Base-by-base conservation (phyloP, 1,140 invertebrate genomes). In the Chironomus tepperi region DNA sequence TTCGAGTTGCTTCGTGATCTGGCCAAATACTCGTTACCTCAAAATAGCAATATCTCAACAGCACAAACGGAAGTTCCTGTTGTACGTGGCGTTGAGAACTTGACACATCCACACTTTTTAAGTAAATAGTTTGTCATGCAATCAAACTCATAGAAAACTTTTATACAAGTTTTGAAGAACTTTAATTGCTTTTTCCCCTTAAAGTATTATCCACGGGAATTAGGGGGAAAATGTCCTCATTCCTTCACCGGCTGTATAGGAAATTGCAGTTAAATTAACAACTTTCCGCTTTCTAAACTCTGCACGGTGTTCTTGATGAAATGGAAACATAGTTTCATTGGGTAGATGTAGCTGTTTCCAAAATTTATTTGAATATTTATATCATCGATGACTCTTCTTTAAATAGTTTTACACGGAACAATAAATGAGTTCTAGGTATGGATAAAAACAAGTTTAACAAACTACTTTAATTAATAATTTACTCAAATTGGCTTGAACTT, bases 121-220 rank as follows among this genome's bases (percentile, higher is more conserved):
- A 78, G 43, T 8, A 82, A 83, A 74, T 76, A 82, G 64, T 83
- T 83, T 0, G 82, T 77, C 16, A 81, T 76, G 76, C 83, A 84
- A 76, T 84, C 83, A 12, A 82, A 43, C 74, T 80, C 75, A 74
- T 82, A 84, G 75, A 83, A 83, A 19, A 73, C 47, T 43, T 79
- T 79, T 2, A 80, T 81, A 76, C 83, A 84, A 15, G 79, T 75
- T 73, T 79, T 80, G 75, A 81, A 84, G 78, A 79, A 84, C 18
- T 78, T 77, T 16, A 86, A 77, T 9, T 77, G 75, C 74, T 80
- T 78, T 75, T 85, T 84, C 7, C 77, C 74, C 7, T 79, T 76
- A 74, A 84, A 84, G 77, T 79, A 85, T 77, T 84, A 85, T 75
- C 88, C 85, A 2, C 88, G 84, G 10, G n/a, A 12, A 15, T 57